Conservation (phyloP, 1,140 invertebrate genomes). For the Zaprionus taronus region DNA sequence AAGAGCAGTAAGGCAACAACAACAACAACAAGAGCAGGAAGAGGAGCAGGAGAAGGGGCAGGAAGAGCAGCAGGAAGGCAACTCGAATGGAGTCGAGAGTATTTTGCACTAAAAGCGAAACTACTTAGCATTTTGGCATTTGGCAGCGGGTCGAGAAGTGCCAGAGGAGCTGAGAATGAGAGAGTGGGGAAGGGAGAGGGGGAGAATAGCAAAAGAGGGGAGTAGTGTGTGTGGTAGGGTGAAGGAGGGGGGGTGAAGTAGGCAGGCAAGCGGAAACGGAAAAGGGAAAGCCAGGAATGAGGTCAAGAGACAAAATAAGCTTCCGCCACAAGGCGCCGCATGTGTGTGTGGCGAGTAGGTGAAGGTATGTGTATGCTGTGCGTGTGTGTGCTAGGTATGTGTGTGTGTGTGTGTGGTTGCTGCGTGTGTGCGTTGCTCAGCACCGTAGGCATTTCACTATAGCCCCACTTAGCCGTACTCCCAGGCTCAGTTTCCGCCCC, state of each 20-base stretch:
- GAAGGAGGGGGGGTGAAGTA: not conserved
- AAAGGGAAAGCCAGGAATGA: conserved; percentile 45
- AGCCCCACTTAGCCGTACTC: conserved; percentile 20
- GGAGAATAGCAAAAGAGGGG: not conserved
- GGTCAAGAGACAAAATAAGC: conserved; percentile 74
- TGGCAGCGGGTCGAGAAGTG: conserved; percentile 26
- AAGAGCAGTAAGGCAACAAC: conserved; percentile 3
- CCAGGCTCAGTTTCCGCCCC: conserved; percentile 8
- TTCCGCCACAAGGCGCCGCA: conserved; percentile 45
- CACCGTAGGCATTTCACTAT: conserved; percentile 7
- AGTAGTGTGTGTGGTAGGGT: not conserved
- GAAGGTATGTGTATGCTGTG: conserved; percentile 10
- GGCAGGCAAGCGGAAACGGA: conserved; percentile 35
- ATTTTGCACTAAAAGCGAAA: conserved; percentile 80
- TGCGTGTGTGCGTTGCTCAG: conserved; percentile 12
- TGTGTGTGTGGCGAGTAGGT: conserved; percentile 1
- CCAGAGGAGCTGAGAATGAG: conserved; percentile 16
- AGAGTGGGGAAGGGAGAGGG: not conserved
- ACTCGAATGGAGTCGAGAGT: conserved; percentile 45
- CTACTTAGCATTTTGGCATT: conserved; percentile 72
- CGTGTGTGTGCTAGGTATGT: conserved; percentile 26
- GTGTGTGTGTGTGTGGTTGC: conserved; percentile 15
- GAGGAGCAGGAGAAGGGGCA: conserved; percentile 2
- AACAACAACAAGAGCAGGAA: conserved; percentile 20
- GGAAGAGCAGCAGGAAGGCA: conserved; percentile 10